A percentile compares a stretch with the other conserved stretches of the same genome.
Evolutionary conservation across 1,140 invertebrate genomes (phyloP).

Genomic region (Sitobion miscanthi): DNA sequence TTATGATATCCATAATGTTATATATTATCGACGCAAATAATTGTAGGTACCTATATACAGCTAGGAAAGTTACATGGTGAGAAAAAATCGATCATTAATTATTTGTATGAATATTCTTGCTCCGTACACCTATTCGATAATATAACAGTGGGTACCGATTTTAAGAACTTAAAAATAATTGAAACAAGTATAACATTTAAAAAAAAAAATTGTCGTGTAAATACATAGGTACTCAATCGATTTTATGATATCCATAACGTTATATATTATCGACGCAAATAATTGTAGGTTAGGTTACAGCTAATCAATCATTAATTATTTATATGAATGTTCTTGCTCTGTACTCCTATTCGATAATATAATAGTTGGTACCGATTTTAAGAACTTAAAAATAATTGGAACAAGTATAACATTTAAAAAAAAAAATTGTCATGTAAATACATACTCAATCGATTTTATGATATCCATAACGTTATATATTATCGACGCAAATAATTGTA

Average conservation of each 20-base stretch:
- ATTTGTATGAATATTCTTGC: background rate
- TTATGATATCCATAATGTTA: background rate
- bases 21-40: background rate
- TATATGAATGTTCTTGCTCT: background rate
- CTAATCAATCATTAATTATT: too few species aligned
- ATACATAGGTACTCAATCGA: background rate
- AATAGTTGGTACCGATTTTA: background rate
- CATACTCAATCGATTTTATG: background rate
- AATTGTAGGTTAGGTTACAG: too few species aligned
- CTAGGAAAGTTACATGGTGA: too few species aligned
- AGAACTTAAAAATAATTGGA: background rate
- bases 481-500: background rate
- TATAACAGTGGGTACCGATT: background rate
- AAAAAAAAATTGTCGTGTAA: background rate
- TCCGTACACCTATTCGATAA: background rate
- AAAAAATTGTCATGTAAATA: background rate
- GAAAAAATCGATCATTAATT: background rate
- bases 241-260: background rate
- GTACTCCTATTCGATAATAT: background rate
- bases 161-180: background rate
- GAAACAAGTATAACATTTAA: background rate
- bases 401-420: background rate
- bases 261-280: too few species aligned
- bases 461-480: background rate
- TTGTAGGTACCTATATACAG: too few species aligned